Evolutionary conservation across 2,888 invertebrate species (phyloP), one percentile per base, ranked within the genome.

Genomic region (Dugesia japonica): DNA sequence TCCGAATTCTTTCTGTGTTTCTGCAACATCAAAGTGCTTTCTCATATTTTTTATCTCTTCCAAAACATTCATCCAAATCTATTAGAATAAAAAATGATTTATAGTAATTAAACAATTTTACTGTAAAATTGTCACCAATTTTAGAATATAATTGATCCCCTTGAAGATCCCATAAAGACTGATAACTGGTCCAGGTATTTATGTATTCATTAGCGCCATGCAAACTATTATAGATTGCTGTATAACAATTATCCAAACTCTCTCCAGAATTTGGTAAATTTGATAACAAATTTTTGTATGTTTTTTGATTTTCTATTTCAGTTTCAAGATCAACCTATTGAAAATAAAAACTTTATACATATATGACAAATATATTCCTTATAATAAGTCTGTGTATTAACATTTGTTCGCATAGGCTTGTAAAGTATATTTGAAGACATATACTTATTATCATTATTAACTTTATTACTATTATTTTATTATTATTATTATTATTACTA

Each of bases 121-220:
- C 56, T 4, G n/a, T 56, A 4, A 20, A 20, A 56, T 56, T 23
- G 17, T 56, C 56, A 23, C 9, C 94, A 42, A 99, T 88, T 80
- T 91, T 90, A 1, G 92, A 92, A 83, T 95, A 97, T 76, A 99
- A 86, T 81, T 90, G 92, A 82, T 98, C 97, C 0, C 94, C 91
- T 85, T 98, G 98, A 71, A 99, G 87, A 87, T 98, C 98, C 98
- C 98, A 99, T 75, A 99, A 87, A 0, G 95, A 91, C 86, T 99
- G 98, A 85, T 98, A 98, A 79, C 93, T 86, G 56, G 98, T 87
- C 98, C 98, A 99, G 83, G 95, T 94, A 83, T 91, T 91, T 23
- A 95, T 94, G 84, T 99, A 99, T 82, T 89, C 89, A 42, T 83
- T 84, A 80, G 90, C 88, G 84, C 94, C 91, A 78, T 89, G 89